Base-by-base conservation (phyloP, 2,797 vertebrate genomes). In the Petrocephalus schoutedeni region DNA sequence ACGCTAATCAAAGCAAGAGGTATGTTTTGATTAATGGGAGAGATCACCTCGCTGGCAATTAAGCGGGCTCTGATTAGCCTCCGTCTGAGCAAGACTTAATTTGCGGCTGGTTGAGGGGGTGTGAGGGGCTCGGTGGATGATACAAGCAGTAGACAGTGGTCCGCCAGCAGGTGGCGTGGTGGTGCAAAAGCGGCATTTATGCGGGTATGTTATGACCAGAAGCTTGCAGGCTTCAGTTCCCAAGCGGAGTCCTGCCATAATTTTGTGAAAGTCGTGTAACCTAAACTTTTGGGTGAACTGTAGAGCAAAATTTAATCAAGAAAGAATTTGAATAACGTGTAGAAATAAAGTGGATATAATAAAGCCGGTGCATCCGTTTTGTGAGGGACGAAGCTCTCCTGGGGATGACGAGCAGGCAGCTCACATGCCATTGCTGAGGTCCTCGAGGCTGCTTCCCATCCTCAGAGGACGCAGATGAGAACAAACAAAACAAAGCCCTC, bases 1-100 rank as follows among this genome's bases (percentile, higher is more conserved):
- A 82, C 67, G 90, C 89, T 91, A 93, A 93, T 94, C 90, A 92
- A 88, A 90, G 82, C 23, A 85, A 54, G 56, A 87, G 71, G 90
- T 87, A 82, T 88, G 90, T 91, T 90, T 59, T 71, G 56, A 86
- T 32, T 51, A 90, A 87, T 10, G 53, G 90, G 84, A 92, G 88
- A 92, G 90, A 92, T 89, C 53, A 61, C 85, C 86, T 83, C 91
- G 91, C 89, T 87, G 87, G 84, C 92, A 93, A 94, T 94, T 93
- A 93, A 91, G 61, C 80, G 0, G 71, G 51, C 21, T 80, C 88
- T 91, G 93, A 94, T 95, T 93, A 93, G 91, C 89, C 84, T 86
- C 86, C 91, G 90, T 93, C 89, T 89, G 51, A 80, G 88, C 49
- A 41, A 85, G 16, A 49, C 87, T 90, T 92, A 90, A 90, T 92